Percentiles rank a stretch among this genome's conserved stretches.
Evolutionary conservation across 2,888 invertebrate species (phyloP).

Genomic region (Torymus aiolomorphi): DNA sequence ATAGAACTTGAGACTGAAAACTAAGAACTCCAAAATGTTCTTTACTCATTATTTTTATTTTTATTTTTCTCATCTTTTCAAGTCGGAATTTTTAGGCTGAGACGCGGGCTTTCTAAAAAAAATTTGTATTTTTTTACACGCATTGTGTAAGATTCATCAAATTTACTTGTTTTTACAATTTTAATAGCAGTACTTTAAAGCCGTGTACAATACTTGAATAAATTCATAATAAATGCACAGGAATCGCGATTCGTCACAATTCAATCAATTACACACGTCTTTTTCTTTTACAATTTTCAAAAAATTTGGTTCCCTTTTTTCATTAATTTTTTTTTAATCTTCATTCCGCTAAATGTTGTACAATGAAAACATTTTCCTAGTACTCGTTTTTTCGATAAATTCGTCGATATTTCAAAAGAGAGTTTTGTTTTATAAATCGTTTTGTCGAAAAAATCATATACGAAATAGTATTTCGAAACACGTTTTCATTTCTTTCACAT

Average conservation of each 20-base stretch:
- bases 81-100: slow-evolving; percentile 49
- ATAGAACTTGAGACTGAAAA: slow-evolving; percentile 38
- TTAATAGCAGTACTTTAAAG: slow-evolving; percentile 6
- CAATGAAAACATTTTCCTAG: slow-evolving; percentile 35
- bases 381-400: slow-evolving; percentile 36
- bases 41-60: slow-evolving; percentile 25
- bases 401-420: slow-evolving; percentile 50
- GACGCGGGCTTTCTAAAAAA: slow-evolving; percentile 54
- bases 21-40: slow-evolving; percentile 43
- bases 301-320: slow-evolving; percentile 35
- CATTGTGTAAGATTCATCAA: slow-evolving; percentile 39
- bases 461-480: slow-evolving; percentile 34
- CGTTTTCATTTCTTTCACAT: slow-evolving; percentile 30
- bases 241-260: slow-evolving; percentile 49
- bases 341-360: slow-evolving; percentile 29
- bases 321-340: slow-evolving; percentile 22
- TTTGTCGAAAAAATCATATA: slow-evolving; percentile 45
- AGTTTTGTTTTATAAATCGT: slow-evolving; percentile 41
- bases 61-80: slow-evolving; percentile 30
- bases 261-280: slow-evolving; percentile 36
- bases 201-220: slow-evolving; percentile 1
- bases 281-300: slow-evolving; percentile 16
- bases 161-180: slow-evolving; percentile 42
- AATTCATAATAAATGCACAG: slow-evolving; percentile 46
- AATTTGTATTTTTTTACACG: slow-evolving; percentile 40